Conservation (phyloP, 2,113 vertebrate species). For the Porphyrio hochstetteri region DNA sequence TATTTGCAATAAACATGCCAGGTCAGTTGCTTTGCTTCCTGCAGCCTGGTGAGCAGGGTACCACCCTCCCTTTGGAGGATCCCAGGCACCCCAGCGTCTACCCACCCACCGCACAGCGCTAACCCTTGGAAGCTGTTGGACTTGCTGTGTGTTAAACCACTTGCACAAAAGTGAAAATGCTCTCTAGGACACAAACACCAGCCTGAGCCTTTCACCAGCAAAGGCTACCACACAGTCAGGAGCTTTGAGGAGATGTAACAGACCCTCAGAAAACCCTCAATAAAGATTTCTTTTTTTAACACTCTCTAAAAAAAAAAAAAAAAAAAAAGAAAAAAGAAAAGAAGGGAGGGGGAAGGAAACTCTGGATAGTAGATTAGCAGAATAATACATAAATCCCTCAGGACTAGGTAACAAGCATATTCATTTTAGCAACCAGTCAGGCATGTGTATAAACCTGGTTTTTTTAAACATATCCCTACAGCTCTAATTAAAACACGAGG, state of each 20-base stretch:
- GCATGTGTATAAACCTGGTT: conserved; percentile 30
- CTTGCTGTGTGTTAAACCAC: background rate
- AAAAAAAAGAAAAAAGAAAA: background rate
- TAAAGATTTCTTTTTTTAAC: background rate
- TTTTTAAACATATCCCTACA: conserved; percentile 5
- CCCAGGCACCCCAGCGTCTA: background rate
- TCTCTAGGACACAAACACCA: background rate
- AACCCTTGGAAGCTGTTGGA: background rate
- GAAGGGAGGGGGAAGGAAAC: background rate
- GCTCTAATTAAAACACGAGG: conserved; percentile 35
- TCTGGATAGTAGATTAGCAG: background rate
- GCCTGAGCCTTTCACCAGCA: background rate
- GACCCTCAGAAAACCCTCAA: background rate
- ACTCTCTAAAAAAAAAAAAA: too few species aligned
- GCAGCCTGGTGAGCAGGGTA: too few species aligned
- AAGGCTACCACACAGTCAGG: background rate
- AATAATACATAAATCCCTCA: background rate
- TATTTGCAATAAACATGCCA: background rate
- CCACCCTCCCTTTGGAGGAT: background rate
- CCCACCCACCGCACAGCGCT: accelerated
- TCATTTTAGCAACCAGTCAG: conserved; percentile 20
- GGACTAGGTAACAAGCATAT: background rate
- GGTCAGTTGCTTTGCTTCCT: background rate
- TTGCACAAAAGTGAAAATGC: background rate
- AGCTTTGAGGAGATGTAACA: background rate